Percentiles rank a stretch among this genome's conserved stretches.
phyloP scores from a whole-genome alignment of 1,140 invertebrate species.

The Diploscapter pachys region DNA sequence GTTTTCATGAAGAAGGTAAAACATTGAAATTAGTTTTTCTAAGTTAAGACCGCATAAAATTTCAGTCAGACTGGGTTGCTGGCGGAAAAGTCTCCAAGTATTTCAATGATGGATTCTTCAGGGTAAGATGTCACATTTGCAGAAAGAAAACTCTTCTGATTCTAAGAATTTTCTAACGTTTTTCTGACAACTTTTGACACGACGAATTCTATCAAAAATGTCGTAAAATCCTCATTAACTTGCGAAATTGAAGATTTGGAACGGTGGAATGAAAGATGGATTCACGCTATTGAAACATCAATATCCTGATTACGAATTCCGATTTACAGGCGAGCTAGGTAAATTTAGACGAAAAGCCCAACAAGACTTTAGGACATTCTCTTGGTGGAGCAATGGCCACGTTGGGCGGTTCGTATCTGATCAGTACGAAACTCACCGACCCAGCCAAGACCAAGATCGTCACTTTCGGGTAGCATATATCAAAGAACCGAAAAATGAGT shows the following conservation, averaged over 20 bases:
- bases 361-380: slow-evolving; percentile 38
- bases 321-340: slow-evolving; percentile 38
- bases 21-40: too few relatives aligned
- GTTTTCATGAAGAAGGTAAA: slow-evolving; percentile 26
- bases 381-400: slow-evolving; percentile 47
- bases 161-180: too few relatives aligned
- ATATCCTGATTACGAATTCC: slow-evolving; percentile 32
- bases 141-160: too few relatives aligned
- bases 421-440: slow-evolving; percentile 19
- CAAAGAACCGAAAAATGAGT: too few relatives aligned
- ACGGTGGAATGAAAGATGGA: slow-evolving; percentile 35
- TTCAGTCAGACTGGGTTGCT: slow-evolving; percentile 19
- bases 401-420: slow-evolving; percentile 37
- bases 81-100: slow-evolving; percentile 40
- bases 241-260: slow-evolving; percentile 14
- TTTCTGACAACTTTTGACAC: too few relatives aligned
- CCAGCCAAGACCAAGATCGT: slow-evolving; percentile 36
- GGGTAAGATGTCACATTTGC: too few relatives aligned
- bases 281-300: slow-evolving; percentile 9
- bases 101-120: slow-evolving; percentile 35
- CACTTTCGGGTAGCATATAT: slow-evolving; percentile 37
- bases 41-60: too few relatives aligned
- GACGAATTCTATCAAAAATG: too few relatives aligned
- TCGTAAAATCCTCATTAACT: too few relatives aligned
- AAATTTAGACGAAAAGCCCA: not conserved